Evolutionary conservation across 2,797 vertebrate genomes (phyloP), one percentile per base, ranked within the genome.

Genomic region (Masticophis lateralis): DNA sequence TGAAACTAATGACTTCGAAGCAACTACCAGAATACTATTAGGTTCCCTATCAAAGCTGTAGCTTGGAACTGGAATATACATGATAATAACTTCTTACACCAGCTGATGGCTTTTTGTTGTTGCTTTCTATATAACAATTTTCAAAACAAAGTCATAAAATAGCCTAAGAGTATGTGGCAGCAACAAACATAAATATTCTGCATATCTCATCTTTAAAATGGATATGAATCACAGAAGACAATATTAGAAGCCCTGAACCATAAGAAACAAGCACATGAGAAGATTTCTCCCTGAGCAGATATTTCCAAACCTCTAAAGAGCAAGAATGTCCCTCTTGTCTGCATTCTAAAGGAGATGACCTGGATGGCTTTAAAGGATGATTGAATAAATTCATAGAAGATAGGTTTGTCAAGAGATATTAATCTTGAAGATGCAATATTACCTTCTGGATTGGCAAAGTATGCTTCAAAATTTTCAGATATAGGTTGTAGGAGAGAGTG

Each of bases 31-130:
- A 83, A 66, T 57, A 12, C 27, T 51, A 92, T 93, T 55, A 53
- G 51, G 83, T 86, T 94, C 88, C 6, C 79, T 92, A 93, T 95
- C 92, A 89, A 86, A 90, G 7, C 9, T 90, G 37, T 91, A 92
- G 12, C 32, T 94, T 14, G 43, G 88, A 94, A 69, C 25, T 22
- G 63, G 43, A 5, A 69, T 61, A 74, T 20, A 4, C 2, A 3
- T 37, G 63, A 69, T 90, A 56, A 7, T 79, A 94, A 88, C 14
- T 32, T 43, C 59, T 32, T 25, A 57, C 28, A 2, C 13, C 1
- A 5, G 57, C 51, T 2, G 2, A 57, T n/a, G 4, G 16, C 4
- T 61, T 59, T 59, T 60, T 57, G 27, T 87, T 89, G 47, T 74
- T 22, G 1, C 13, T 10, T 0, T 43, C 74, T 88, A 92, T 79